These are phyloP conservation scores for Sinelater perroti DNA, from an alignment of 2,888 invertebrate genomes.

Conservation along the genomic window DNA sequence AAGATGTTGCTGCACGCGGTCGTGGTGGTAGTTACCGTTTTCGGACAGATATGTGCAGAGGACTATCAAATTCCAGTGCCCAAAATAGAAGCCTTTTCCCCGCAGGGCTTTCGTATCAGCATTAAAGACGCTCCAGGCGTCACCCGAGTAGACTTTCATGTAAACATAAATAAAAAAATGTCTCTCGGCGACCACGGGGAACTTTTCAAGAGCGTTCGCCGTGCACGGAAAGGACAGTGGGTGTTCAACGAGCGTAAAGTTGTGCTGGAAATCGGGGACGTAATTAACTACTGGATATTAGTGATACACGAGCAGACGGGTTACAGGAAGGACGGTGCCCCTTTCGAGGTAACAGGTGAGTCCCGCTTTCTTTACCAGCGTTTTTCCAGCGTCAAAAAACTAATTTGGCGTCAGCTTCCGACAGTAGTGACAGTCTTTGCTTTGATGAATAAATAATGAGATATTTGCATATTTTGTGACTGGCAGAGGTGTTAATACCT, in stretches of 20 bases:
- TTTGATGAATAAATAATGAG: slow-evolving; percentile 39
- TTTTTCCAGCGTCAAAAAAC: slow-evolving; percentile 15
- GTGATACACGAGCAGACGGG: slow-evolving; percentile 53
- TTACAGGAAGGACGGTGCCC: slow-evolving; percentile 31
- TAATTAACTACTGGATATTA: slow-evolving; percentile 56
- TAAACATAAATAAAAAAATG: slow-evolving; percentile 55
- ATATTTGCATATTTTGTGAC: slow-evolving; percentile 39
- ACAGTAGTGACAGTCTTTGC: slow-evolving; percentile 30
- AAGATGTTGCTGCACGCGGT: background rate
- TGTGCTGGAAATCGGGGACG: slow-evolving; percentile 51
- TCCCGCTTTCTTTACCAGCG: no score
- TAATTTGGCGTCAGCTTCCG: slow-evolving; percentile 34
- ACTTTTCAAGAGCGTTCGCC: background rate
- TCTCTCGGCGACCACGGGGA: background rate
- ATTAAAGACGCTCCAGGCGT: slow-evolving; percentile 58
- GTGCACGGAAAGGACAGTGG: slow-evolving; percentile 43
- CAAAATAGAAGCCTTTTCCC: slow-evolving; percentile 44
- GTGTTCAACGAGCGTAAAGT: slow-evolving; percentile 49
- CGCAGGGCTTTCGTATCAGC: slow-evolving; percentile 57
- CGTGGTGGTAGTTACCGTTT: background rate
- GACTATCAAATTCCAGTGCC: background rate
- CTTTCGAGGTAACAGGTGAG: background rate
- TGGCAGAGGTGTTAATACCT: slow-evolving; percentile 48
- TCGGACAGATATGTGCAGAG: background rate
- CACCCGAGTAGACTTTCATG: slow-evolving; percentile 60